phyloP scores from a whole-genome alignment of 92 coral and sea anemone species.

The Porites lobata region DNA sequence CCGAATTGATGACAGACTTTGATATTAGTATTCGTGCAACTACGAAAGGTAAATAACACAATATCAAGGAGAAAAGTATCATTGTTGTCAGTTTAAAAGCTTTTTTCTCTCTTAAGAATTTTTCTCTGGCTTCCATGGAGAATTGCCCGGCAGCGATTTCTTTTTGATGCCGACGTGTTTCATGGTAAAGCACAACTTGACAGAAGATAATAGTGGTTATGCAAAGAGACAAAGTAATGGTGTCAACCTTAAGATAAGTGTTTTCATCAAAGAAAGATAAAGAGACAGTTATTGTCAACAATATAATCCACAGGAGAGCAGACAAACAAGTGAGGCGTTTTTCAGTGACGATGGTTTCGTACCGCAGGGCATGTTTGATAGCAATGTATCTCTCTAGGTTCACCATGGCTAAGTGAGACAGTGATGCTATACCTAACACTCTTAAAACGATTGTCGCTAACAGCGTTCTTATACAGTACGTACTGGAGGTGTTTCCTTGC shows the following conservation, averaged over 20 bases:
- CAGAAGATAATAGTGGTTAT: background rate
- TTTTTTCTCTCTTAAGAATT: background rate
- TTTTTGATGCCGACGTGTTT: background rate
- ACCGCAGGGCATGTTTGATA: background rate
- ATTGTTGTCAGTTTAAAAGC: background rate
- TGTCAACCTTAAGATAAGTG: background rate
- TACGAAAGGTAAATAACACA: background rate
- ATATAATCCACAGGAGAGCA: background rate
- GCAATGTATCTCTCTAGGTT: background rate
- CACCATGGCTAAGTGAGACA: background rate
- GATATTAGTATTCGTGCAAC: background rate
- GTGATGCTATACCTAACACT: background rate
- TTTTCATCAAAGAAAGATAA: background rate
- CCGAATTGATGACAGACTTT: background rate
- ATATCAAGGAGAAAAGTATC: background rate
- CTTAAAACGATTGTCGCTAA: background rate
- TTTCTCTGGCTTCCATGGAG: background rate
- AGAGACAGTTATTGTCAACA: background rate
- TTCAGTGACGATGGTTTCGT: background rate
- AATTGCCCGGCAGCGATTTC: background rate
- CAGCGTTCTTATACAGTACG: background rate
- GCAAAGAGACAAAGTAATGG: background rate
- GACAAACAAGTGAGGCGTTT: background rate
- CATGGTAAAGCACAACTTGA: background rate
- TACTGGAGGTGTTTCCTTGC: slow-evolving; percentile 52